Evolutionary conservation across 1,140 invertebrate genomes (phyloP).

Genomic region (Ceratoteleas bidentatus): DNA sequence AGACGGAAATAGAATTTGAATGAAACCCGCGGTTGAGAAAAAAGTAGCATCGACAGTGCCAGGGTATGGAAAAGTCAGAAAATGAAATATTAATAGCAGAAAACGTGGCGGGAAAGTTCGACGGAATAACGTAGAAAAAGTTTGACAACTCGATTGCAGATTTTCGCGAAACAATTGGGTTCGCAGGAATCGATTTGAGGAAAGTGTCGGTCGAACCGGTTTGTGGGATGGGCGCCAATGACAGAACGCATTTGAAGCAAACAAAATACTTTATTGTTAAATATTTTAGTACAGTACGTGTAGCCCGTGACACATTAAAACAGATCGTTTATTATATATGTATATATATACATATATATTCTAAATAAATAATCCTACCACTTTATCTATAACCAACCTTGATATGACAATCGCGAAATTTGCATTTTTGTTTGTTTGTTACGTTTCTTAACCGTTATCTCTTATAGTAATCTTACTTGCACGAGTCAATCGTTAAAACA

Average conservation of each 20-base stretch:
- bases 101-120: too few relatives aligned
- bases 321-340: constrained; percentile 78
- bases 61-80: not conserved
- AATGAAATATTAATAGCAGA: not conserved
- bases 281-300: constrained; percentile 82
- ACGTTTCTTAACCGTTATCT: constrained; percentile 60
- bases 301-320: constrained; percentile 82
- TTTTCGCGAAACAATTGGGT: too few relatives aligned
- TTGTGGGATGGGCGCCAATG: constrained; percentile 17
- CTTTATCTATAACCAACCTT: constrained; percentile 79
- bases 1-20: too few relatives aligned
- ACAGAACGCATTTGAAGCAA: constrained; percentile 76
- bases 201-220: not conserved
- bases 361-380: constrained; percentile 81
- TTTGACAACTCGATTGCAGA: too few relatives aligned
- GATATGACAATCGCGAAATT: constrained; percentile 79
- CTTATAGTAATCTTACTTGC: constrained; percentile 69
- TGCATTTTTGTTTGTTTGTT: constrained; percentile 56
- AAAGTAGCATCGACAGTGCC: too few relatives aligned
- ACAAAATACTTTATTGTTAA: constrained; percentile 82
- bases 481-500: constrained; percentile 75
- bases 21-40: too few relatives aligned
- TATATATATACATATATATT: constrained; percentile 73
- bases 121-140: too few relatives aligned
- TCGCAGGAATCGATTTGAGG: not conserved